These are phyloP conservation scores for Ceratitis capitata DNA, from an alignment of 1,140 invertebrate species.

Conservation along the genomic window DNA sequence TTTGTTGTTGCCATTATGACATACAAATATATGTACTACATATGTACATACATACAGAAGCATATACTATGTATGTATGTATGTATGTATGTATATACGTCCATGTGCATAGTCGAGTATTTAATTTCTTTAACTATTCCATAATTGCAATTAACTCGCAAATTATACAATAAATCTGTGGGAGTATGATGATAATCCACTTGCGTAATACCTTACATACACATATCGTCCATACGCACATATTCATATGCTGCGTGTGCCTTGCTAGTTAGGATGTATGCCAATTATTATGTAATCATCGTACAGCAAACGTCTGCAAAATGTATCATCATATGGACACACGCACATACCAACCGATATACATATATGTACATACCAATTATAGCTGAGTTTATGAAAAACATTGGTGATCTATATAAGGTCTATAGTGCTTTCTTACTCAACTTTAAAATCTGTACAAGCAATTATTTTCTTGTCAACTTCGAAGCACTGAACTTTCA, in stretches of 20 bases:
- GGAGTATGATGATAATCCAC: neutral
- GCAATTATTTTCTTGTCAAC: no score
- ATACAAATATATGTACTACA: neutral
- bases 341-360: no score
- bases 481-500: no score
- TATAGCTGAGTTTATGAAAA: no score
- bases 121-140: constrained; percentile 18
- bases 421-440: no score
- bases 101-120: neutral
- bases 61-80: no score
- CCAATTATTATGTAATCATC: neutral
- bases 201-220: neutral
- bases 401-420: no score
- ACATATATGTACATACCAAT: no score
- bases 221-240: neutral
- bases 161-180: constrained; percentile 8
- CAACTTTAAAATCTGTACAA: no score
- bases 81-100: no score
- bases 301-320: neutral
- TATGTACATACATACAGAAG: no score
- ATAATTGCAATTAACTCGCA: constrained; percentile 19
- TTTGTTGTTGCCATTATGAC: neutral
- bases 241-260: neutral
- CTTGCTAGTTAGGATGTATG: neutral
- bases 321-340: no score